Base-by-base conservation (phyloP, 2,888 invertebrate genomes). In the Heliconius hortense region DNA sequence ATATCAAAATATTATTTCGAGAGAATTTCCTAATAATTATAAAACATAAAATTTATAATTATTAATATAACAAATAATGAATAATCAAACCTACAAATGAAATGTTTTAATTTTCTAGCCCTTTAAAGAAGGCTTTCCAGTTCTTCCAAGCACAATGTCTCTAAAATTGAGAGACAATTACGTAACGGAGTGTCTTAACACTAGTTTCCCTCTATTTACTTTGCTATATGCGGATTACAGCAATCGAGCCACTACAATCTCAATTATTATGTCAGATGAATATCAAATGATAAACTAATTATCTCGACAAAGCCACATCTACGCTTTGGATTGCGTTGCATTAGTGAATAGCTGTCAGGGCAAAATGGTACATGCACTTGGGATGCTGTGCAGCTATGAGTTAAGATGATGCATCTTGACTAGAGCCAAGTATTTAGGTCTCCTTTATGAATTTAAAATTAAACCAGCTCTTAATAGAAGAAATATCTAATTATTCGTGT, bases 201-300 rank as follows among this genome's bases (percentile, higher is more conserved):
- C 35, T 35, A 35, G 35, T 8, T 35, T 35, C 35, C 35, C 35
- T 35, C 35, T 35, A 35, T 35, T 35, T 35, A 35, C 35, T 35
- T 1, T 35, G 35, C 35, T 35, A 35, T 48, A 48, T 2, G 48
- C 48, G 2, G 2, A 48, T 2, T 48, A 48, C 18, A 48, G 18
- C 18, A 59, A 11, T 24, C 24, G 10, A 8, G 10, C 63, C 28
- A n/a, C 35, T 35, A 35, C 4, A 35, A 11, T 39, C 2, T 15
- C 24, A 43, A 13, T 66, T 43, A 39, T 35, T 63, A 62, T 28
- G 43, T 73, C 31, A 67, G 39, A 70, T 70, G 63, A 53, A 43
- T 63, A 59, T 71, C 59, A 43, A 59, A 35, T 64, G 59, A 59
- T 66, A 68, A 69, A 69, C 68, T 69, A 74, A 74, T 71, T 62